Conservation (phyloP, 2,888 invertebrate genomes). For the Drosophila kambysellisi region DNA sequence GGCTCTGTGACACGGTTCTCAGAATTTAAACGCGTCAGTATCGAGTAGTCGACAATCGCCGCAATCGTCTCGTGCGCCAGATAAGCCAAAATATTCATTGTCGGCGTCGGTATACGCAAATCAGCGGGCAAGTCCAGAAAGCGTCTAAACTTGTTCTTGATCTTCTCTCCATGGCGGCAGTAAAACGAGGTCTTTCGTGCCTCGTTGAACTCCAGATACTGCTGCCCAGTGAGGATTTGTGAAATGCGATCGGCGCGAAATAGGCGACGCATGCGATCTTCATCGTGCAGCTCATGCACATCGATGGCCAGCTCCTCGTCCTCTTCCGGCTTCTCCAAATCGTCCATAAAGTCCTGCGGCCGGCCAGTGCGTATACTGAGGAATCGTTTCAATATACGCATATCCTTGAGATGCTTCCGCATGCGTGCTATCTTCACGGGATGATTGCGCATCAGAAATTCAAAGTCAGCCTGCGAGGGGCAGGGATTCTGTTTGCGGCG, state of each 20-base stretch:
- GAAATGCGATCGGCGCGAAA: slow-evolving; percentile 88
- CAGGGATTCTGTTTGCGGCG: slow-evolving; percentile 88
- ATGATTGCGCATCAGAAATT: slow-evolving; percentile 93
- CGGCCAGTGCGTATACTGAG: slow-evolving; percentile 82
- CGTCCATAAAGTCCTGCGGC: slow-evolving; percentile 84
- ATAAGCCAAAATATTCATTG: slow-evolving; percentile 92
- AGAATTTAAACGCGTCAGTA: slow-evolving; percentile 92
- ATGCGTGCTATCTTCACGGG: slow-evolving; percentile 91
- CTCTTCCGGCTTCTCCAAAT: slow-evolving; percentile 85
- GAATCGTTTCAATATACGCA: slow-evolving; percentile 85
- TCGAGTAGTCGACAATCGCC: slow-evolving; percentile 93
- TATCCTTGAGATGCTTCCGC: slow-evolving; percentile 89
- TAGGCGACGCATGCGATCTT: slow-evolving; percentile 83
- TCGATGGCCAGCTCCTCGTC: slow-evolving; percentile 86
- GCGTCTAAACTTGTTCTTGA: slow-evolving; percentile 87
- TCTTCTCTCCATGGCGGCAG: slow-evolving; percentile 86
- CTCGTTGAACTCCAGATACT: slow-evolving; percentile 92
- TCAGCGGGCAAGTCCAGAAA: slow-evolving; percentile 89
- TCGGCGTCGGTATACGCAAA: slow-evolving; percentile 87
- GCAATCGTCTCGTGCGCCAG: slow-evolving; percentile 96
- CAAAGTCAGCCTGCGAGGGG: slow-evolving; percentile 88
- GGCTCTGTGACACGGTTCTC: slow-evolving; percentile 89
- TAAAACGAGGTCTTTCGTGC: slow-evolving; percentile 92
- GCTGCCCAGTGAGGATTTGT: slow-evolving; percentile 86
- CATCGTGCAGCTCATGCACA: slow-evolving; percentile 85